These are phyloP conservation scores for Ethmia dodecea DNA, from an alignment of 2,888 invertebrate species.

Conservation along the genomic window DNA sequence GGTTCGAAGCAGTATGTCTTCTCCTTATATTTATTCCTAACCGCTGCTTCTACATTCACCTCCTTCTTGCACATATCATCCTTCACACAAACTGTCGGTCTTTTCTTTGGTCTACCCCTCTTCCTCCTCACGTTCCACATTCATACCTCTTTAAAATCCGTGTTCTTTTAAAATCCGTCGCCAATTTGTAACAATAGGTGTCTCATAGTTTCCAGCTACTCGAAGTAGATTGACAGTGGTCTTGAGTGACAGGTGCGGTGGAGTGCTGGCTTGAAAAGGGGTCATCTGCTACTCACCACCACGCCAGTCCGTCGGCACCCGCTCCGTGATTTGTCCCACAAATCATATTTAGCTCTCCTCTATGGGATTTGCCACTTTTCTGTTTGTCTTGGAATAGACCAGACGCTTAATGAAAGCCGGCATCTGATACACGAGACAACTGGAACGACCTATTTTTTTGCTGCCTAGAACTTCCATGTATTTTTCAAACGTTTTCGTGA, in stretches of 20 bases:
- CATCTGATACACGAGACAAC: slow-evolving; percentile 42
- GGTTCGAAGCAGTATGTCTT: no score
- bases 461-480: neutral
- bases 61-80: no score
- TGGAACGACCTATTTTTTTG: slow-evolving; percentile 40
- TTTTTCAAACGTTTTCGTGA: no score
- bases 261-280: slow-evolving; percentile 34
- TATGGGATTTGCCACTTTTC: slow-evolving; percentile 54
- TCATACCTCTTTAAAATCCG: no score
- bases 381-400: slow-evolving; percentile 58
- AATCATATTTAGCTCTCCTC: slow-evolving; percentile 64
- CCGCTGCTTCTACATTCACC: no score
- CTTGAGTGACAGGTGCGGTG: slow-evolving; percentile 21
- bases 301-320: slow-evolving; percentile 33
- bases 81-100: no score
- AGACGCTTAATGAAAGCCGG: slow-evolving; percentile 50
- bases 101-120: no score
- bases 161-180: no score
- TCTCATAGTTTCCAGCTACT: no score
- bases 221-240: neutral
- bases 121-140: no score
- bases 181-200: no score
- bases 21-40: no score
- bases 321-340: slow-evolving; percentile 52
- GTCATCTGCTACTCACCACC: slow-evolving; percentile 46